Evolutionary conservation across 2,888 invertebrate genomes (phyloP), one percentile per base, ranked within the genome.

Genomic region (Ephialtes manifestator): DNA sequence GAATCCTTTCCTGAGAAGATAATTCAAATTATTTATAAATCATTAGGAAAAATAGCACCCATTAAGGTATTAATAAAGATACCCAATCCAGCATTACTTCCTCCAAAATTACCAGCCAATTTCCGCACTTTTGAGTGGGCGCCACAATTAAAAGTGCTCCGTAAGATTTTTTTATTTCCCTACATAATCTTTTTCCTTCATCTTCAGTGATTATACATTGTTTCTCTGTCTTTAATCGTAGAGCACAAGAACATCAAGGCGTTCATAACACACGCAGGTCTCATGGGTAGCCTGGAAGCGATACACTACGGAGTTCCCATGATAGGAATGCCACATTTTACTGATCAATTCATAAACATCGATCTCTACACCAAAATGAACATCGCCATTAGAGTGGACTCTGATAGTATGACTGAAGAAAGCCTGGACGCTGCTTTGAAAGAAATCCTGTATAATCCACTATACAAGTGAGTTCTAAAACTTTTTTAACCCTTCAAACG

Each of bases 231-330:
- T 39, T 39, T 39, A n/a, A 10, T 63, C 28, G 18, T 11, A 93
- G 93, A 91, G 1, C 92, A 93, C 72, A 89, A 81, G 10, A 93
- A 93, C 43, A 46, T 91, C n/a, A 91, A 86, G 75, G 90, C 88
- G 1, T 93, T 93, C 74, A 89, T 93, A 78, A 93, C 92, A 3
- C 93, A 93, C 15, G 92, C 93, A 2, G 93, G 93, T 0, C 86
- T 92, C 4, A 88, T 93, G 88, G 90, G 93, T 13, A 90, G 90
- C 2, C 91, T 91, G 68, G 93, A 93, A 74, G 89, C 93, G 2
- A 86, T 93, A 77, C 83, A 89, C 78, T 92, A 86, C 48, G 92
- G 89, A 0, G 91, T 93, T 4, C 93, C 93, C 0, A 88, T 93
- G 89, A 86, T 93, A 28, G 93, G 93, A 13, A 83, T 93, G 15